Evolutionary conservation across 2,888 invertebrate species (phyloP), one percentile per base, ranked within the genome.

Genomic region (Tiphia femorata): DNA sequence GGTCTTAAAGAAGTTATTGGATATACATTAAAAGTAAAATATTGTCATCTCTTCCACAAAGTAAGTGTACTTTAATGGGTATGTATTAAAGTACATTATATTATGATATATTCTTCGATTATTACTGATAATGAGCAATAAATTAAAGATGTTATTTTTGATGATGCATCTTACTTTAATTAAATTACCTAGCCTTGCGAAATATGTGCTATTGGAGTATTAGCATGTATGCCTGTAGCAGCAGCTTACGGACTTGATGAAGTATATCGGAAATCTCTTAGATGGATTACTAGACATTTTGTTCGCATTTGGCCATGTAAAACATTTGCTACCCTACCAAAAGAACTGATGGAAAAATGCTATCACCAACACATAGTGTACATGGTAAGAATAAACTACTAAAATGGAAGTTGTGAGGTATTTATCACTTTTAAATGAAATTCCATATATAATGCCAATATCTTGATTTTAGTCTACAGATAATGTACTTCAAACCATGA

Each of bases 1-100:
- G 96, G 96, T 0, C 86, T 98, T 3, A 96, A 95, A 79, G 95
- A 97, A 85, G 94, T 96, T 2, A 94, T 96, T 1, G 92, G 92
- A 77, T 92, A 94, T 73, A 93, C 94, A 0, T 85, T 97, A 25
- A 94, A 94, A 84, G 90, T 90, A 16, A 93, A 94, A 82, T 95
- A 94, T 82, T 97, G 97, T 80, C 97, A 98, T 83, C 91, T 95
- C 82, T 97, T 98, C 82, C 97, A 98, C 79, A 92, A 93, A 86
- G 92, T 92, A 83, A 79, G 67, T 33, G 25, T 19, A 17, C 21
- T 12, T 14, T 48, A 23, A 19, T 14, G 10, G 12, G n/a, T 29
- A 21, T 27, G 12, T 20, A 3, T 14, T 12, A 37, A 16, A 1
- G 16, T 16, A 16, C 17, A 2, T 44, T 30, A 19, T n/a, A 43